Evolutionary conservation across 2,113 vertebrate genomes (phyloP).

Genomic region (Aramus guarauna): DNA sequence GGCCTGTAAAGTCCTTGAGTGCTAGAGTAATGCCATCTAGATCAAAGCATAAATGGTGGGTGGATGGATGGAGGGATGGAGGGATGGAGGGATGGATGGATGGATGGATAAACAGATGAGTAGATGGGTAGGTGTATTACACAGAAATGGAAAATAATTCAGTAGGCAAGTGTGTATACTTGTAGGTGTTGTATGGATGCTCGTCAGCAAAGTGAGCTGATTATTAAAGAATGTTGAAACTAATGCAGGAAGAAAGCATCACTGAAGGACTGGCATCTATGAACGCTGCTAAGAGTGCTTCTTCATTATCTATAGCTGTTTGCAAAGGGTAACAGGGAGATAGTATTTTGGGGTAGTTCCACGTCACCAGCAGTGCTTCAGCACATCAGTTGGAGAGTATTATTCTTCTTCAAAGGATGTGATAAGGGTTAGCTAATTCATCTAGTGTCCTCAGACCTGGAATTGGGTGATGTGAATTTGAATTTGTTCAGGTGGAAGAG

Average conservation of each 20-base stretch:
- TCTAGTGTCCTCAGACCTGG: background rate
- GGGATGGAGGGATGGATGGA: background rate
- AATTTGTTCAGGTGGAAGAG: background rate
- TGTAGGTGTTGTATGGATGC: background rate
- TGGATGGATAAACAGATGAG: background rate
- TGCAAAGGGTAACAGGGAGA: background rate
- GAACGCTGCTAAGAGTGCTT: background rate
- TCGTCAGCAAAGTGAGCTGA: background rate
- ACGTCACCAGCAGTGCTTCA: background rate
- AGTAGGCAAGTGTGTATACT: background rate
- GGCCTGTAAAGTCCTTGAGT: background rate
- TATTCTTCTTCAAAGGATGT: background rate
- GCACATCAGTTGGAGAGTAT: background rate
- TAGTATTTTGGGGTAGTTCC: background rate
- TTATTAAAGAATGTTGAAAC: background rate
- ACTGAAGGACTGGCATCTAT: background rate
- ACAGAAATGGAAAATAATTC: background rate
- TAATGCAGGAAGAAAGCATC: background rate
- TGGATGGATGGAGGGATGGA: background rate
- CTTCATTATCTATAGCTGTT: background rate
- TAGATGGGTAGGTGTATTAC: background rate
- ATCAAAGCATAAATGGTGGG: background rate
- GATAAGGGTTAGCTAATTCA: background rate
- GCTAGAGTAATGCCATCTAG: background rate
- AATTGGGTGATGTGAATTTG: background rate